Conservation (phyloP, 2,888 invertebrate species). For the Watsonalla binaria region DNA sequence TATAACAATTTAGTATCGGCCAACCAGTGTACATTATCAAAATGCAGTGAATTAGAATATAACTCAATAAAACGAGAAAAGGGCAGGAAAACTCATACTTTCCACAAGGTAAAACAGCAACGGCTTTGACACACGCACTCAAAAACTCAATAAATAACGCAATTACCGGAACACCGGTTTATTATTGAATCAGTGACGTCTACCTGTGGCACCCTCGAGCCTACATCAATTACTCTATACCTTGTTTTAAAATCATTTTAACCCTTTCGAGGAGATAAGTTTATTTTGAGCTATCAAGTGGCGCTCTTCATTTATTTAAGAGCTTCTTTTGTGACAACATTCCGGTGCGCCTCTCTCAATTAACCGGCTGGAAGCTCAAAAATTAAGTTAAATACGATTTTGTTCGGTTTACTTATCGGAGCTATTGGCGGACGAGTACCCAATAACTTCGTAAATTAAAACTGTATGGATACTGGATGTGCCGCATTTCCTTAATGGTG, state of each 20-base stretch:
- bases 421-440: slow-evolving; percentile 65
- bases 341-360: slow-evolving; percentile 68
- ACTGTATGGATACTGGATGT: slow-evolving; percentile 43
- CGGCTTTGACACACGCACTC: slow-evolving; percentile 34
- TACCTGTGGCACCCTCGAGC: slow-evolving; percentile 50
- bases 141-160: slow-evolving; percentile 70
- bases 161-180: slow-evolving; percentile 60
- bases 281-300: slow-evolving; percentile 76
- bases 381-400: slow-evolving; percentile 78
- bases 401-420: slow-evolving; percentile 69
- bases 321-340: slow-evolving; percentile 77
- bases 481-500: slow-evolving; percentile 26
- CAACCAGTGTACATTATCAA: too few relatives aligned
- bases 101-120: not conserved
- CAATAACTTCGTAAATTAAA: slow-evolving; percentile 65
- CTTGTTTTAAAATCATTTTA: slow-evolving; percentile 67
- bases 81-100: not conserved
- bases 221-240: slow-evolving; percentile 61
- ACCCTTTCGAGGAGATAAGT: slow-evolving; percentile 77
- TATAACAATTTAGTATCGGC: too few relatives aligned
- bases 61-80: not conserved
- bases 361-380: slow-evolving; percentile 72
- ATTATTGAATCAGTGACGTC: slow-evolving; percentile 68
- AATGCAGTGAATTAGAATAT: not conserved
- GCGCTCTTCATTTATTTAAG: slow-evolving; percentile 65